Base-by-base conservation (phyloP, 2,113 vertebrate species). In the Oreochromis aureus region DNA sequence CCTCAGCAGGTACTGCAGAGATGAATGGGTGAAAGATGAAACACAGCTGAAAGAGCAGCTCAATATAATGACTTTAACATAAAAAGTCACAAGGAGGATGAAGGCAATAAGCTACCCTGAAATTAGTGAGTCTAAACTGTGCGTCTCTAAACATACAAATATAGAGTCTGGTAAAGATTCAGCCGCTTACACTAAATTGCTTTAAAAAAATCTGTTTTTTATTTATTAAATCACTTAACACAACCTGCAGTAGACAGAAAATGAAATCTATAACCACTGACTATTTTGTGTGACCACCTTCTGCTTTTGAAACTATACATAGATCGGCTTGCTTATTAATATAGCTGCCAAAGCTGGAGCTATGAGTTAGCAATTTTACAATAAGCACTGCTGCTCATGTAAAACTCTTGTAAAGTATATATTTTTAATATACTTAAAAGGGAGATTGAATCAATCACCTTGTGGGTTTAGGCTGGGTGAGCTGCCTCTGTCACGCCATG, bases 261-360 rank as follows among this genome's bases (percentile, higher is more conserved):
- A 11, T 73, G 4, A 73, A 73, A 46, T 73, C 41, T 44, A 73
- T 73, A 48, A 73, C 69, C 41, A 27, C 5, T 27, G 69, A 15
- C 39, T 27, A 27, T 24, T 73, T 46, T 73, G 69, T 73, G 69
- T 46, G 69, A 46, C 41, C 39, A 73, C 41, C 63, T 66, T 39
- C 61, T 69, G 19, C 19, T 69, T 69, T 69, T 69, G 63, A n/a
- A 66, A 66, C 32, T n/a, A 66, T 36, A 36, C 80, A 61, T 84
- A 54, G 73, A 59, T 87, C 36, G 80, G 82, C 58, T 59, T 87
- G 82, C 87, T 88, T 86, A 90, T 91, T 93, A 90, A 92, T 87
- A 87, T 51, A 27, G 71, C 58, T 92, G 81, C 80, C 56, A 87
- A 90, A 89, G 54, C 83, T 89, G 55, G 51, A 84, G 76, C 81